These are phyloP conservation scores for Bruchidius siliquastri DNA, from an alignment of 2,888 invertebrate genomes.

Conservation along the genomic window DNA sequence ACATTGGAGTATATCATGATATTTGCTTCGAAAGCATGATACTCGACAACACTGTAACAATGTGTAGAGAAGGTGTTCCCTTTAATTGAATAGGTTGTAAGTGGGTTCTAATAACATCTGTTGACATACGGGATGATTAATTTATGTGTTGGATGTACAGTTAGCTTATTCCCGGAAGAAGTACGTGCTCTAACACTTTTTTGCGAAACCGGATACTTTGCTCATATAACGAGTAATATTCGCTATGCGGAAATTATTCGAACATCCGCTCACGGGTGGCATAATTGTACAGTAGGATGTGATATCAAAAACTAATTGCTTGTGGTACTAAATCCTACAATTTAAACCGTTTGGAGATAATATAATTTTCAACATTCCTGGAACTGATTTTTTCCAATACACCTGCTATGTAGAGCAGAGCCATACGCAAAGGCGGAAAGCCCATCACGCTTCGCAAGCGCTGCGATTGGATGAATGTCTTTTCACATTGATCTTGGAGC, in stretches of 20 bases:
- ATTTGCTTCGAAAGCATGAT: background rate
- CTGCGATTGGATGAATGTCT: too few species aligned
- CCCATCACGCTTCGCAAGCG: too few species aligned
- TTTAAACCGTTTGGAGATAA: too few species aligned
- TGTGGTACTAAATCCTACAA: too few species aligned
- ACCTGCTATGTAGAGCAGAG: too few species aligned
- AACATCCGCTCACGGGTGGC: background rate
- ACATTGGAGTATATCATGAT: background rate
- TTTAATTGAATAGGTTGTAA: background rate
- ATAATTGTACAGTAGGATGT: background rate
- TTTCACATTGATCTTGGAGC: too few species aligned
- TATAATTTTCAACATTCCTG: too few species aligned
- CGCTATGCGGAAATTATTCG: background rate
- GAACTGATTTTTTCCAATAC: too few species aligned
- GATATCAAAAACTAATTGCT: background rate
- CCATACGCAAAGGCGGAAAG: too few species aligned
- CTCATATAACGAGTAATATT: background rate
- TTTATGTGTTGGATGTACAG: background rate
- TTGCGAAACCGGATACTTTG: background rate
- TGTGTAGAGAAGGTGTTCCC: background rate
- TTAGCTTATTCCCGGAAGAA: background rate
- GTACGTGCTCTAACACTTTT: background rate
- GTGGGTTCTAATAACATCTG: background rate
- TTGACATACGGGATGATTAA: background rate
- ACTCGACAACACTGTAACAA: background rate